These are phyloP conservation scores for Platichthys flesus DNA, from an alignment of 2,113 vertebrate species.

Conservation along the genomic window DNA sequence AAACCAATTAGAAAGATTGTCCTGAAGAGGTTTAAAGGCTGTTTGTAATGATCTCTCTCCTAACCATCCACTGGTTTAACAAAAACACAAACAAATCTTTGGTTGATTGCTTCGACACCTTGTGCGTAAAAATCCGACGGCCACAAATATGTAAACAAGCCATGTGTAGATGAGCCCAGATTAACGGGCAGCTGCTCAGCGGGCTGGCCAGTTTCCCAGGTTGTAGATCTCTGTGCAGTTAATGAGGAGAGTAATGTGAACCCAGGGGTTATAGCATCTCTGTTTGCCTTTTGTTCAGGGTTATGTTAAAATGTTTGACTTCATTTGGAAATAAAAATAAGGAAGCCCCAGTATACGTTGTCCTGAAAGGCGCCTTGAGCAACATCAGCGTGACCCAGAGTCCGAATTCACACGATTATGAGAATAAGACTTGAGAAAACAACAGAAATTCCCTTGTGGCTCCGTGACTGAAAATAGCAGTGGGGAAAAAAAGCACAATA, in stretches of 20 bases:
- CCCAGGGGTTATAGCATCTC: background rate
- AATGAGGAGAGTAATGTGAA: background rate
- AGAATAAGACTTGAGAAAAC: conserved; percentile 1
- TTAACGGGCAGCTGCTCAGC: background rate
- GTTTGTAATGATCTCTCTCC: too few relatives aligned
- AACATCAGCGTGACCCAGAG: background rate
- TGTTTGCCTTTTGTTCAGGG: background rate
- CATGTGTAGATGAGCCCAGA: background rate
- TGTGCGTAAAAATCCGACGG: too few relatives aligned
- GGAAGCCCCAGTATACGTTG: background rate
- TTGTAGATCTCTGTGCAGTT: background rate
- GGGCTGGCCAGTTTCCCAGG: background rate
- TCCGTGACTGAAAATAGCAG: background rate
- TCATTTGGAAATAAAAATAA: background rate
- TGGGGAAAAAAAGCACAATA: background rate
- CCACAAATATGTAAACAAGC: conserved; percentile 4
- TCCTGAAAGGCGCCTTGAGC: background rate
- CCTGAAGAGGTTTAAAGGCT: too few relatives aligned
- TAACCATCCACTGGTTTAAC: too few relatives aligned
- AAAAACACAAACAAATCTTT: too few relatives aligned
- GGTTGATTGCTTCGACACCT: too few relatives aligned
- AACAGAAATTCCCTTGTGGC: background rate
- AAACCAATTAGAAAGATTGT: too few relatives aligned
- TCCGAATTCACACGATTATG: background rate
- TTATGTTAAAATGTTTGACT: background rate